Conservation (phyloP, 2,113 vertebrate species). For the Speoplatyrhinus poulsoni region DNA sequence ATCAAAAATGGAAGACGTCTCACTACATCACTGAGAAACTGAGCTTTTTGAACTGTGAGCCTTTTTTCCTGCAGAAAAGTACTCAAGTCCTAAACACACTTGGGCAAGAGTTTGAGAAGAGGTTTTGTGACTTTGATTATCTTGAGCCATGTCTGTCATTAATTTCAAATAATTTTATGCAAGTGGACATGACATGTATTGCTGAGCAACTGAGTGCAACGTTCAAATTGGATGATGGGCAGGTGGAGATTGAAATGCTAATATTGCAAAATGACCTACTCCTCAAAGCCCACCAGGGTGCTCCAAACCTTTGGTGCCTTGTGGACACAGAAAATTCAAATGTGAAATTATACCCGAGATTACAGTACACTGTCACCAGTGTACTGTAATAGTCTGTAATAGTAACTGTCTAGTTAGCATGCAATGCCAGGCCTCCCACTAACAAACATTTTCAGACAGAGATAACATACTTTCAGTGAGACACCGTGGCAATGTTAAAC, state of each 20-base stretch:
- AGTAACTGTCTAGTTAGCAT: no score
- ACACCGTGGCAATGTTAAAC: background rate
- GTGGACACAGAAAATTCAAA: background rate
- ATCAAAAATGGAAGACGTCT: background rate
- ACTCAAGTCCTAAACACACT: constrained; percentile 22
- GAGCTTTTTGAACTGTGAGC: background rate
- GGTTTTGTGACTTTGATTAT: constrained; percentile 13
- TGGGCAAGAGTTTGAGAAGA: constrained; percentile 27
- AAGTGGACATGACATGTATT: no score
- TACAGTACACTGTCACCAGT: constrained; percentile 3
- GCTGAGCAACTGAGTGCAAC: background rate
- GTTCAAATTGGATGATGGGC: constrained; percentile 15
- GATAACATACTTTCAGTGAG: background rate
- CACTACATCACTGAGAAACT: background rate
- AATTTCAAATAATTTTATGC: no score
- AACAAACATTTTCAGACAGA: background rate
- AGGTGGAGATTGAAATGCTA: constrained; percentile 8
- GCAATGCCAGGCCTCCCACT: background rate
- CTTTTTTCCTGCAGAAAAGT: constrained; percentile 9
- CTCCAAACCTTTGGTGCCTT: constrained; percentile 16
- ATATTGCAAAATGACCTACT: background rate
- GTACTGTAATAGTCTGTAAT: no score
- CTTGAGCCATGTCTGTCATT: no score
- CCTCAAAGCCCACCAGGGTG: constrained; percentile 3
- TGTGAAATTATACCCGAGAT: no score